These are phyloP conservation scores for Acronicta leporina DNA, from an alignment of 2,888 invertebrate genomes.

Conservation along the genomic window DNA sequence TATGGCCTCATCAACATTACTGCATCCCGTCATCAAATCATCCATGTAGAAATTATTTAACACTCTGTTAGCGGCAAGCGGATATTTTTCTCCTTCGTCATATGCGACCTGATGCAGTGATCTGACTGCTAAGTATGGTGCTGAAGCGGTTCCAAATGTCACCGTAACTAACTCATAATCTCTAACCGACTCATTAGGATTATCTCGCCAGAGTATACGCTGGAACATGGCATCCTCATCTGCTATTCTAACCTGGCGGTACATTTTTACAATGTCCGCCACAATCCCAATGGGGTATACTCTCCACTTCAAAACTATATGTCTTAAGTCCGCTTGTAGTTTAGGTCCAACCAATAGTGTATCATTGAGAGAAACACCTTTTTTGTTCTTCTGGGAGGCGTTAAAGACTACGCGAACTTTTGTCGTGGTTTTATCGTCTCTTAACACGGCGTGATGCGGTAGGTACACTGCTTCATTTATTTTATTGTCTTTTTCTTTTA, in stretches of 20 bases:
- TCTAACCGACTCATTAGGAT: slow-evolving; percentile 18
- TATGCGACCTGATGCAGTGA: slow-evolving; percentile 54
- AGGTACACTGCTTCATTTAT: slow-evolving; percentile 36
- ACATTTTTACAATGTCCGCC: slow-evolving; percentile 21
- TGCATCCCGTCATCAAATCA: slow-evolving; percentile 12
- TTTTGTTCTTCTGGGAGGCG: slow-evolving; percentile 3
- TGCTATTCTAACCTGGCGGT: slow-evolving; percentile 8
- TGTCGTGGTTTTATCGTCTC: slow-evolving; percentile 30
- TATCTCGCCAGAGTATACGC: slow-evolving; percentile 12
- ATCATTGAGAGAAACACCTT: slow-evolving; percentile 14
- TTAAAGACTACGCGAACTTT: slow-evolving; percentile 16
- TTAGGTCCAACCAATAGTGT: slow-evolving; percentile 12
- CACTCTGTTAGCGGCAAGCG: slow-evolving; percentile 44
- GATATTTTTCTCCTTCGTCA: slow-evolving; percentile 49
- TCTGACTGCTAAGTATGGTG: slow-evolving; percentile 57
- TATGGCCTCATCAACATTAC: slow-evolving; percentile 2
- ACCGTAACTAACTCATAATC: slow-evolving; percentile 48
- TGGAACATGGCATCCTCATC: slow-evolving; percentile 12
- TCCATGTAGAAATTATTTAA: slow-evolving; percentile 27
- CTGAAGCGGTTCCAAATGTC: slow-evolving; percentile 58
- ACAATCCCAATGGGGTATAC: slow-evolving; percentile 1
- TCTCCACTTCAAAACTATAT: slow-evolving; percentile 10
- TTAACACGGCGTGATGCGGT: slow-evolving; percentile 60
- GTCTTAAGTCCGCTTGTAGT: slow-evolving; percentile 11
- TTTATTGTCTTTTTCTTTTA: slow-evolving; percentile 3